Evolutionary conservation across 2,888 invertebrate species (phyloP).

Genomic region (Podotricha telesiphe): DNA sequence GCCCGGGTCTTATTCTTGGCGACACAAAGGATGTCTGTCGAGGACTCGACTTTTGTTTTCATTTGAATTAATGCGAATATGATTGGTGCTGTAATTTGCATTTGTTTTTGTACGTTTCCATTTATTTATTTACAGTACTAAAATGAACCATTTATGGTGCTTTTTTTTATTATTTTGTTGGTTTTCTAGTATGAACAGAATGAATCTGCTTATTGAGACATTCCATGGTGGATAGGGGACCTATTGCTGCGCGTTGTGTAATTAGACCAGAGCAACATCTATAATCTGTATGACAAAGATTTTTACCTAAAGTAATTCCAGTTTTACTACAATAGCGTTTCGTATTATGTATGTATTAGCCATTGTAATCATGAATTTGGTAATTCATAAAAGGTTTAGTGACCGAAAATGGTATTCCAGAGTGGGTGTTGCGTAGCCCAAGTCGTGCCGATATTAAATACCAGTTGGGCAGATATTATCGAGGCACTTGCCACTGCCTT

Average conservation of each 20-base stretch:
- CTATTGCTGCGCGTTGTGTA: not conserved
- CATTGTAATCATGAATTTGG: not conserved
- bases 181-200: too few relatives aligned
- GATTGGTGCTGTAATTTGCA: slow-evolving; percentile 42
- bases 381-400: slow-evolving; percentile 16
- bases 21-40: slow-evolving; percentile 31
- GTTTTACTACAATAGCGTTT: not conserved
- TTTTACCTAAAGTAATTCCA: not conserved
- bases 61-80: slow-evolving; percentile 47
- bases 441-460: slow-evolving; percentile 41
- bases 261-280: not conserved
- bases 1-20: not conserved
- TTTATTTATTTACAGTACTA: too few relatives aligned
- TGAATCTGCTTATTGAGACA: too few relatives aligned
- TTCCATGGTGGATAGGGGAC: too few relatives aligned
- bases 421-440: slow-evolving; percentile 33
- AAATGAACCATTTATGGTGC: too few relatives aligned
- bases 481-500: slow-evolving; percentile 28
- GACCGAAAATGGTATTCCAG: slow-evolving; percentile 32
- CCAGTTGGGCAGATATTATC: slow-evolving; percentile 41
- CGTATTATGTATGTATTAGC: not conserved
- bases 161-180: too few relatives aligned
- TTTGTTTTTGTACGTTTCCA: slow-evolving; percentile 7
- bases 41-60: slow-evolving; percentile 26
- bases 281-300: too few relatives aligned